These are phyloP conservation scores for Bubo bubo DNA, from an alignment of 2,113 vertebrate genomes.

Conservation along the genomic window DNA sequence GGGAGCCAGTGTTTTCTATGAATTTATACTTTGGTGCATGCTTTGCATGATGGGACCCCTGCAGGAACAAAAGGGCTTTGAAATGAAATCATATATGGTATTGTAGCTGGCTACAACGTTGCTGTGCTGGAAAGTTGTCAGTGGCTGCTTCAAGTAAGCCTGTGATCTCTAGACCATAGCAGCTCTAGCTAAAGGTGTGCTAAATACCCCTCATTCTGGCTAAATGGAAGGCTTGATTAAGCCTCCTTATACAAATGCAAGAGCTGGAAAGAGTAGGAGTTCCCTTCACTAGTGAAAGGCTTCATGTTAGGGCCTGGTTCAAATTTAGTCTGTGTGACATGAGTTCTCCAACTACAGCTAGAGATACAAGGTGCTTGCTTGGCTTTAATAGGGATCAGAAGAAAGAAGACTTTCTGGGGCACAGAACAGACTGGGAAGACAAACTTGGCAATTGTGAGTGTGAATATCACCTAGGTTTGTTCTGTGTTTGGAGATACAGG, in stretches of 20 bases:
- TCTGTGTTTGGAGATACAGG: background rate
- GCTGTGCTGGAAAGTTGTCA: background rate
- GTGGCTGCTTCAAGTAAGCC: background rate
- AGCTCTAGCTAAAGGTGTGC: background rate
- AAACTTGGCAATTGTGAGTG: background rate
- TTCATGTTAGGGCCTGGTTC: background rate
- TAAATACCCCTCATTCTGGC: background rate
- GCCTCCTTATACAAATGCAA: background rate
- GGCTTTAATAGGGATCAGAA: background rate
- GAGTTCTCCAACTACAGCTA: background rate
- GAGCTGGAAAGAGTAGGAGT: background rate
- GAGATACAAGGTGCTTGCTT: background rate
- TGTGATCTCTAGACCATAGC: background rate
- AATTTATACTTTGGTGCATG: background rate
- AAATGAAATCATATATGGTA: background rate
- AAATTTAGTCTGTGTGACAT: background rate
- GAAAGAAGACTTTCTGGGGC: background rate
- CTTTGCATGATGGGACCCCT: background rate
- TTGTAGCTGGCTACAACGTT: background rate
- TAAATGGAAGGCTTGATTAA: background rate
- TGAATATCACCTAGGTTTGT: background rate
- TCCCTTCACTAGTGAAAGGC: background rate
- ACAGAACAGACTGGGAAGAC: background rate
- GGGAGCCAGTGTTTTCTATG: background rate
- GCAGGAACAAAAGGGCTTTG: slow-evolving; percentile 8